Conservation (phyloP, 2,797 vertebrate genomes). For the Lacerta viridis region DNA sequence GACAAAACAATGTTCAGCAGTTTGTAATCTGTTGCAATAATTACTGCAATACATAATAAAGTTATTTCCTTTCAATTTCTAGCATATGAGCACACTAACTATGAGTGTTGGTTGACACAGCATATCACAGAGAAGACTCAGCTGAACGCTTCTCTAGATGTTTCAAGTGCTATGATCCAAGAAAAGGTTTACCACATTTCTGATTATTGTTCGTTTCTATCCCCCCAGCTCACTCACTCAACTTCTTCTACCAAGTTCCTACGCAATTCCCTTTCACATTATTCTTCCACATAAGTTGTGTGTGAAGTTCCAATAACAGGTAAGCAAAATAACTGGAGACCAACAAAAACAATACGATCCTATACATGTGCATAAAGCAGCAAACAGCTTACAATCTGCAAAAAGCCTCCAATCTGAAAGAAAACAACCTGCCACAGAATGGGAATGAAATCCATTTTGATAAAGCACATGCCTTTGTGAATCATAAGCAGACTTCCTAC, state of each 20-base stretch:
- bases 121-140: background rate
- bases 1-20: background rate
- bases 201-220: background rate
- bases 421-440: conserved; percentile 41
- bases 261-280: background rate
- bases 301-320: conserved; percentile 49
- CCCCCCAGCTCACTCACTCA: background rate
- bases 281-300: conserved; percentile 34
- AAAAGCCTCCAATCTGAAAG: conserved; percentile 57
- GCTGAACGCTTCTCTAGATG: background rate
- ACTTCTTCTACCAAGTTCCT: conserved; percentile 18
- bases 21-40: background rate
- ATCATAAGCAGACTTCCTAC: conserved; percentile 71
- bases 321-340: conserved; percentile 26
- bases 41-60: background rate
- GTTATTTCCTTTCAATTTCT: background rate
- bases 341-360: conserved; percentile 28
- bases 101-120: background rate
- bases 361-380: background rate
- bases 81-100: background rate
- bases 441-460: conserved; percentile 69
- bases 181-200: background rate
- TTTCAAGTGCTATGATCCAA: background rate
- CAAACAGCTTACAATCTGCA: background rate
- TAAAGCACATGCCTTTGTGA: conserved; percentile 70